Evolutionary conservation across 2,797 vertebrate genomes (phyloP).

Genomic region (Urocyon cinereoargenteus): DNA sequence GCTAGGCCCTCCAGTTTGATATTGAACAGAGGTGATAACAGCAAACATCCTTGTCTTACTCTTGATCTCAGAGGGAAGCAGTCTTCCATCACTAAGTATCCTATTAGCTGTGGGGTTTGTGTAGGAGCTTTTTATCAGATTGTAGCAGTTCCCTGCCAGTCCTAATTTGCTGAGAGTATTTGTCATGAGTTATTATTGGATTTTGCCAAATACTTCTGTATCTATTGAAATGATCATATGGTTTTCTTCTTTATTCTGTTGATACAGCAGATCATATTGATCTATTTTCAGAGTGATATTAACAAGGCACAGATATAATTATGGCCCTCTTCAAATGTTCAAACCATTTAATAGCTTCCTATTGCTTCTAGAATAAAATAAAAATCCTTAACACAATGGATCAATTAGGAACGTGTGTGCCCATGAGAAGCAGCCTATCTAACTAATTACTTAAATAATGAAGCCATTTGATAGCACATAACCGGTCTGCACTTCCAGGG

Average conservation of each 20-base stretch:
- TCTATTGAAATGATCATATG: neutral
- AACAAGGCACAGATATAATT: neutral
- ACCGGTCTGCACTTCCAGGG: neutral
- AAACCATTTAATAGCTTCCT: neutral
- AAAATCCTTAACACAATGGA: neutral
- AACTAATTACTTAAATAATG: neutral
- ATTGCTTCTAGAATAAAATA: neutral
- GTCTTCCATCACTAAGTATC: neutral
- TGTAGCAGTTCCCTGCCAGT: neutral
- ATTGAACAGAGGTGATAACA: neutral
- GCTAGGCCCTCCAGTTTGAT: neutral
- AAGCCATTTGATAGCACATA: neutral
- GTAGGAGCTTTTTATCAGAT: neutral
- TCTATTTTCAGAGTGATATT: neutral
- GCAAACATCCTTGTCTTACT: neutral
- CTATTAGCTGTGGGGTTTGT: neutral
- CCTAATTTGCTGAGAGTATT: neutral
- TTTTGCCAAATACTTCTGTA: neutral
- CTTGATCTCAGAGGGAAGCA: neutral
- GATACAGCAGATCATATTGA: neutral
- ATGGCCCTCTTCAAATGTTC: neutral
- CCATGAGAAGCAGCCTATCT: neutral
- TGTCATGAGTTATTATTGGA: neutral
- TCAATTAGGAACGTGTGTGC: neutral
- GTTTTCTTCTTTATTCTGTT: neutral